Evolutionary conservation across 1,140 invertebrate species (phyloP).

Genomic region (Pentalonia nigronervosa): DNA sequence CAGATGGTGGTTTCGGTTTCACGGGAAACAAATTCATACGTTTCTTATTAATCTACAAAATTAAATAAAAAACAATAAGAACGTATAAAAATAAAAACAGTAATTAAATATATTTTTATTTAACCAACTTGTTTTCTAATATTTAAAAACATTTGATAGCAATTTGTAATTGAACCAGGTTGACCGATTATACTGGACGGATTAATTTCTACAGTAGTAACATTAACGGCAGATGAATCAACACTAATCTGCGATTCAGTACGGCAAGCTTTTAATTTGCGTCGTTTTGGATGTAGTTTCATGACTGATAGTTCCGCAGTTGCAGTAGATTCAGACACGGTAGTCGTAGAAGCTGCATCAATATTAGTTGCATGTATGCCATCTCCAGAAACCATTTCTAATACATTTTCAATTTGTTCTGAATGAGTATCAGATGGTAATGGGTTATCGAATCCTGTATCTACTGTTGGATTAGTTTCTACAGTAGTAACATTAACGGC

Average conservation of each 20-base stretch:
- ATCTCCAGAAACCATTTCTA: background rate
- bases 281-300: conserved; percentile 87
- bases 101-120: background rate
- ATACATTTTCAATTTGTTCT: conserved; percentile 23
- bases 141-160: conserved; percentile 90
- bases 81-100: background rate
- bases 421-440: background rate
- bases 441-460: background rate
- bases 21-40: conserved; percentile 84
- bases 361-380: conserved; percentile 59
- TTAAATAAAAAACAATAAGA: background rate
- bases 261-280: conserved; percentile 86
- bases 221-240: conserved; percentile 61
- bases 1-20: conserved; percentile 92
- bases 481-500: conserved; percentile 57
- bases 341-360: conserved; percentile 61
- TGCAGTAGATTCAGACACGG: background rate
- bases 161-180: conserved; percentile 80
- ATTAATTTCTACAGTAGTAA: conserved; percentile 55
- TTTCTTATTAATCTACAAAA: conserved; percentile 80
- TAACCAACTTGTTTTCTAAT: conserved; percentile 80
- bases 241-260: conserved; percentile 64
- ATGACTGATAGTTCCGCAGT: conserved; percentile 63
- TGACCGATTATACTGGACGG: conserved; percentile 60
- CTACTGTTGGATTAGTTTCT: conserved; percentile 55